Evolutionary conservation across 1,140 invertebrate genomes (phyloP).

Genomic region (Diploscapter pachys): DNA sequence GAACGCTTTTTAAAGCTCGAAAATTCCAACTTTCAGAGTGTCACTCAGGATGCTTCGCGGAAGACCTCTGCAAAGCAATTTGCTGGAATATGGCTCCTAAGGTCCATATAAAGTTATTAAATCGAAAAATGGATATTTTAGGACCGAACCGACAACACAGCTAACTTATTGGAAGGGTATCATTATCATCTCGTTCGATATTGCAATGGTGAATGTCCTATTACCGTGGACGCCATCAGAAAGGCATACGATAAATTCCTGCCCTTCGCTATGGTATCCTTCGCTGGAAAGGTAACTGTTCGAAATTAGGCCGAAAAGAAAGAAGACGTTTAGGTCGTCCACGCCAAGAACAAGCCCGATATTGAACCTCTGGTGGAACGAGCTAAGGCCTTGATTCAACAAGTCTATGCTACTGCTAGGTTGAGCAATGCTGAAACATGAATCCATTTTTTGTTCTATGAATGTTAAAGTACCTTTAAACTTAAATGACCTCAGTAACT

Average conservation of each 20-base stretch:
- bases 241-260: constrained; percentile 33
- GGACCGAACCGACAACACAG: constrained; percentile 26
- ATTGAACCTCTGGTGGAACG: constrained; percentile 29
- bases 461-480: no score
- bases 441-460: no score
- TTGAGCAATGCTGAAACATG: no score
- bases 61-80: constrained; percentile 53
- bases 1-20: neutral
- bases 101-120: constrained; percentile 11
- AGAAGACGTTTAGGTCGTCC: constrained; percentile 19
- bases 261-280: constrained; percentile 35
- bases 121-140: neutral
- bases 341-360: constrained; percentile 14
- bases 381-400: constrained; percentile 34
- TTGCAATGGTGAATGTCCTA: constrained; percentile 17
- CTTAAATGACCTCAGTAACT: no score
- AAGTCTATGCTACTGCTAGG: constrained; percentile 21
- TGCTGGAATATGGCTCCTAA: constrained; percentile 52
- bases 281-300: constrained; percentile 27
- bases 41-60: constrained; percentile 53
- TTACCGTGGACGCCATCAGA: constrained; percentile 32
- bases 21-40: constrained; percentile 40
- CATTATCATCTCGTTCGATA: constrained; percentile 34
- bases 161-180: constrained; percentile 33
- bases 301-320: constrained; percentile 17